A percentile compares a stretch with the other conserved stretches of the same genome.
These are phyloP conservation scores for Oryzias melastigma DNA, from an alignment of 2,113 vertebrate genomes.

Conservation along the genomic window DNA sequence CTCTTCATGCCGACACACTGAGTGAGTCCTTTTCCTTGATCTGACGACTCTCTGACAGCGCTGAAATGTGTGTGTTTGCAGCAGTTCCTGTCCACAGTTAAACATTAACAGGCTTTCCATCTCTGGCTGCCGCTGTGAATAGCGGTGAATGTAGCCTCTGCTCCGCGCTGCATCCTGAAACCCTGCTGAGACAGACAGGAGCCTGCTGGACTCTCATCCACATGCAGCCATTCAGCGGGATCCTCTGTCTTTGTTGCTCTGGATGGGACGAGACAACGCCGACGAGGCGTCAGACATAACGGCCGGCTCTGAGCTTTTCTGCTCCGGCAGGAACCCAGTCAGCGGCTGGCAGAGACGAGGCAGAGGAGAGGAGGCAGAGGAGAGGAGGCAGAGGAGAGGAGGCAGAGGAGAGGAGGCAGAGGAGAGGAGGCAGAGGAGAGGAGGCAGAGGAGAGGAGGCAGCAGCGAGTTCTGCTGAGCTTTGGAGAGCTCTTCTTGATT, in stretches of 20 bases:
- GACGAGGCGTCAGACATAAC: conserved; percentile 55
- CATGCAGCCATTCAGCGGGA: conserved; percentile 25
- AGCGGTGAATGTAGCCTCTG: conserved; percentile 32
- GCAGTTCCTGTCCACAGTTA: conserved; percentile 65
- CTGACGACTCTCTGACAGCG: no score
- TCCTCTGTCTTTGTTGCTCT: conserved; percentile 56
- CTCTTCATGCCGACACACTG: no score
- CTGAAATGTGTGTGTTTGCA: background rate
- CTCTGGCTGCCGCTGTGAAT: conserved; percentile 40
- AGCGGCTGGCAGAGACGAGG: conserved; percentile 26
- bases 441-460: conserved; percentile 8
- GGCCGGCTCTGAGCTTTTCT: conserved; percentile 58
- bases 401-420: conserved; percentile 17
- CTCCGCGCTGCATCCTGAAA: conserved; percentile 54
- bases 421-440: conserved; percentile 7
- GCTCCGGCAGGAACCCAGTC: conserved; percentile 45
- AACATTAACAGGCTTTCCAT: conserved; percentile 64
- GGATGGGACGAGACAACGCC: conserved; percentile 52
- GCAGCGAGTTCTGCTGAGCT: no score
- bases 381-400: conserved; percentile 16
- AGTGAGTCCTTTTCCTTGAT: no score
- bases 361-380: conserved; percentile 11
- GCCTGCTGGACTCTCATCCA: conserved; percentile 38
- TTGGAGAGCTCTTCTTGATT: no score
- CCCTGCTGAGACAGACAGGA: conserved; percentile 58